phyloP scores from a whole-genome alignment of 2,797 vertebrate genomes.

The Thamnophis elegans region DNA sequence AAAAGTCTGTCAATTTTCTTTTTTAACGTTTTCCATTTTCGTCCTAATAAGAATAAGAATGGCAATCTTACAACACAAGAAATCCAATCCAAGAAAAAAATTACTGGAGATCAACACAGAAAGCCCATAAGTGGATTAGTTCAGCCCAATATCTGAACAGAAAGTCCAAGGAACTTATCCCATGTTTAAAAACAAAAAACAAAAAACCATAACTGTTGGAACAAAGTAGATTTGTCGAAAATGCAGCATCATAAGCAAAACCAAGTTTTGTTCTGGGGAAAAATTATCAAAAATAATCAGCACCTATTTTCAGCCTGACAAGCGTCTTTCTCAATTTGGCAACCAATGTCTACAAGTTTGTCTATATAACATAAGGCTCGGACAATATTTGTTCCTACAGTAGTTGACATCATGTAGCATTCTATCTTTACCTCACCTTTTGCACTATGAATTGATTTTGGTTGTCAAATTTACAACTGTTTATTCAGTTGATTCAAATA shows the following conservation, averaged over 20 bases:
- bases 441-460: not conserved
- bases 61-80: not conserved
- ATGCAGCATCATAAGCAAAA: not conserved
- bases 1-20: not conserved
- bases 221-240: not conserved
- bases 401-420: not conserved
- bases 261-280: not conserved
- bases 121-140: slow-evolving; percentile 58
- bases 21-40: slow-evolving; percentile 21
- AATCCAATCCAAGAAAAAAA: slow-evolving; percentile 27
- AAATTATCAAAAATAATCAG: not conserved
- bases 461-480: not conserved
- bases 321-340: not conserved
- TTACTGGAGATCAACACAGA: slow-evolving; percentile 53
- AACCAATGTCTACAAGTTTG: not conserved
- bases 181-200: not conserved
- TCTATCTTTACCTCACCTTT: not conserved
- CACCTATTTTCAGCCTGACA: not conserved
- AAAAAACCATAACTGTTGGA: not conserved
- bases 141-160: slow-evolving; percentile 38
- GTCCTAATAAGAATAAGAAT: not conserved
- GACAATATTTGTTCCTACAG: not conserved
- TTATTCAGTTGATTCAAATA: not conserved
- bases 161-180: slow-evolving; percentile 38
- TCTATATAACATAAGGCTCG: not conserved